Evolutionary conservation across 2,888 invertebrate species (phyloP), one percentile per base, ranked within the genome.

Genomic region (Drosophila yooni): DNA sequence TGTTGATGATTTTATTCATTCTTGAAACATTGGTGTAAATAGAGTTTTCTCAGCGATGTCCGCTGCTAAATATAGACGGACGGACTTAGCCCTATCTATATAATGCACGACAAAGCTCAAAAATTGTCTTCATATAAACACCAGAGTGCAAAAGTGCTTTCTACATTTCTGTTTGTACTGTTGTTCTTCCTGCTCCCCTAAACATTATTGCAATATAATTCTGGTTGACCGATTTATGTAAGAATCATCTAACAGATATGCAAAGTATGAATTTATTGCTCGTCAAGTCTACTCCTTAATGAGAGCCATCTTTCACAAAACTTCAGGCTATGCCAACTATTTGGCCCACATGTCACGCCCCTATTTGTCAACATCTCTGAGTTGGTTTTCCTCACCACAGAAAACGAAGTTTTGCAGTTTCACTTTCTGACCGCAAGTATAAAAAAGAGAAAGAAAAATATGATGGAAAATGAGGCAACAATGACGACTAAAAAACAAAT

Each of bases 381-480:
- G 8, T 10, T 10, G 5, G 18, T 50, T 27, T 25, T n/a, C 18
- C 8, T 18, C 18, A 8, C 18, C 38, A 18, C 38, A 18, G 18
- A 38, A n/a, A 36, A 15, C 18, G 48, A 29, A 15, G n/a, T 7
- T 18, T 0, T 21, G 25, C 27, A 43, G 5, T 15, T 50, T 54
- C 34, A 4, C 4, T 18, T n/a, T 3, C 64, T 27, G 36, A 81
- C 81, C 83, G 56, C 86, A 83, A 50, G 34, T 68, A 59, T 58
- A 56, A 38, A 57, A 51, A 11, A 11, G 36, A 11, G 11, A 72
- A 27, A 53, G 59, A 38, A 65, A 57, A 34, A 51, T 21, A 25
- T 25, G 40, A 27, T n/a, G 56, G 56, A 68, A 50, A 38, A 63
- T 50, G 34, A 53, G 53, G 29, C 25, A 70, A 74, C 61, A 78